Base-by-base conservation (phyloP, 2,888 invertebrate species). In the Antheraea assamensis region DNA sequence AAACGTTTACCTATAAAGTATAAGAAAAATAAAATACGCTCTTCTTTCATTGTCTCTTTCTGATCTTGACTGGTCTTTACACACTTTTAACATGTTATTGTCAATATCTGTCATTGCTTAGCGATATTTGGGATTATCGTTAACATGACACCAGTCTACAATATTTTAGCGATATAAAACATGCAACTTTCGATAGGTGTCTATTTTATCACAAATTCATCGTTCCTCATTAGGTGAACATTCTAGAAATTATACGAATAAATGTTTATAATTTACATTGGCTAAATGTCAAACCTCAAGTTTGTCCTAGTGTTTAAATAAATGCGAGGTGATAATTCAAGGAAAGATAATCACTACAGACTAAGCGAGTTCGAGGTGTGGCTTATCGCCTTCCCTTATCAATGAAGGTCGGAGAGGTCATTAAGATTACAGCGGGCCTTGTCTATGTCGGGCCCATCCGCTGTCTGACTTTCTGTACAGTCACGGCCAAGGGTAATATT, bases 361-460 rank as follows among this genome's bases (percentile, higher is more conserved):
- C 31, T 68, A 75, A 74, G 68, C 71, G 72, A 31, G 61, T 49
- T 64, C 71, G 71, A 71, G 75, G 58, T 74, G 74, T 47, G 73
- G 42, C 71, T 71, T 73, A 78, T 75, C 73, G 49, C 27, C 64
- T 75, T 55, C 13, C 70, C 74, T 82, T 82, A 84, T 83, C 82
- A 76, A 73, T 73, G 75, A 85, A 85, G 83, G 84, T 80, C 82
- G 79, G 71, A 71, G 35, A 35, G 72, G 77, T 77, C 76, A 75
- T 83, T 82, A 74, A 82, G 84, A 84, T 84, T 74, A 80, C 70
- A 77, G 72, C 72, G 58, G 73, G 58, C 68, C 73, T 73, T 76
- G 77, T 76, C 79, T 79, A 73, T 49, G 71, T 47, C 66, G 72
- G 73, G 77, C 77, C 78, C 76, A 78, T 76, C 76, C 74, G 74